Base-by-base conservation (phyloP, 2,113 vertebrate species). In the Falcunculus frontatus region DNA sequence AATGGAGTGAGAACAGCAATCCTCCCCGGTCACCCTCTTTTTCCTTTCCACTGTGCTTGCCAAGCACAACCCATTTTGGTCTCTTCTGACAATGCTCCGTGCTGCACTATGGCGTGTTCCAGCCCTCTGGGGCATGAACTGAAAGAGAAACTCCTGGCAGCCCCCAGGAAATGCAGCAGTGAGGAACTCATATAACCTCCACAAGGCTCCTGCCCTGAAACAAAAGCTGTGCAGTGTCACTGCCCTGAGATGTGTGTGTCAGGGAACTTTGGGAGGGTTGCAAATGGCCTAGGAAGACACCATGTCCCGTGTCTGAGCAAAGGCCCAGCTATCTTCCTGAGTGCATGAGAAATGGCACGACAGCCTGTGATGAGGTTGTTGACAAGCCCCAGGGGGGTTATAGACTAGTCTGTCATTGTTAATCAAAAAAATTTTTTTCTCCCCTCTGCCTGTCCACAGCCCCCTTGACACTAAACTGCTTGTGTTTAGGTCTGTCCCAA, bases 1-100 rank as follows among this genome's bases (percentile, higher is more conserved):
- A 97, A 95, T 84, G 95, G 96, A 97, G 93, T 81, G 95, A 94
- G 93, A 96, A 90, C 83, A 94, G 95, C 78, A 93, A 42, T 82
- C 68, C 85, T 95, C 94, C 86, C 56, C 87, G 92, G 92, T 94
- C 95, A 95, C 89, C 88, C 90, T 95, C 64, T 92, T 96, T 96
- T 95, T 94, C 94, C 83, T 96, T 96, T 96, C 95, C 96, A 93
- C 57, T 92, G 86, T 2, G 46, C 90, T 95, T 96, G 96, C 93
- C 96, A 97, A 96, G 95, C 85, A 92, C 88, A 90, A 41, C 86
- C 90, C 89, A 57, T 72, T 95, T 85, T 0, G 1, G 85, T 92
- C 73, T 82, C 92, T 32, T 44, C 62, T 93, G 82, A 95, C 86
- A 95, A 84, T 84, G 68, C 76, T 92, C 60, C 0, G 0, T 70